Conservation (phyloP, 2,888 invertebrate genomes). For the Phasia obesa region DNA sequence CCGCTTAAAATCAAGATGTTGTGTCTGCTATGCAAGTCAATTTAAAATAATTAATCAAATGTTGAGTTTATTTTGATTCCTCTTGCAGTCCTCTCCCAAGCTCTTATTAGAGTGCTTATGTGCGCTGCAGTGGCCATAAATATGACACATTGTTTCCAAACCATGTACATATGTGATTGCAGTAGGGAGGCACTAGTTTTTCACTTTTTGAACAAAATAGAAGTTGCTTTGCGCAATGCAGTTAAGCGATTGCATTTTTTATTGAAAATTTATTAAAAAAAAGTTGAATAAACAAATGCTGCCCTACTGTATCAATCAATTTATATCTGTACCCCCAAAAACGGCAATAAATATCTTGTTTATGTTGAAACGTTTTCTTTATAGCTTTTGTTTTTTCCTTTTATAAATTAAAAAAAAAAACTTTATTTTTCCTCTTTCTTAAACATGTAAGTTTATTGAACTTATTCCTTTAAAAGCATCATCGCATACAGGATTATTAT, state of each 20-base stretch:
- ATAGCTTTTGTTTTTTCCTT: slow-evolving; percentile 9
- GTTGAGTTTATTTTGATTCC: slow-evolving; percentile 30
- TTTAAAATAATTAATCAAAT: slow-evolving; percentile 66
- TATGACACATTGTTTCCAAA: slow-evolving; percentile 50
- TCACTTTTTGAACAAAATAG: background rate
- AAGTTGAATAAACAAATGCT: background rate
- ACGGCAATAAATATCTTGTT: slow-evolving; percentile 46
- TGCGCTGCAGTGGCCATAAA: slow-evolving; percentile 5
- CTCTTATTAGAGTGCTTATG: background rate
- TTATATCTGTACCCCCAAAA: slow-evolving; percentile 41
- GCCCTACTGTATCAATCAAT: slow-evolving; percentile 46
- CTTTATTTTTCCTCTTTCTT: slow-evolving; percentile 21
- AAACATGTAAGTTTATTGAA: slow-evolving; percentile 62
- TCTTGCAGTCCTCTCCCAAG: background rate
- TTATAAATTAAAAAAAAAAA: background rate
- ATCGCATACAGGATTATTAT: slow-evolving; percentile 58
- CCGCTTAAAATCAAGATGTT: slow-evolving; percentile 60
- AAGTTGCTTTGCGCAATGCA: background rate
- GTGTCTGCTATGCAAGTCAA: slow-evolving; percentile 43
- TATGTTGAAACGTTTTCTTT: slow-evolving; percentile 55
- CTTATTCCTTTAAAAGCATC: slow-evolving; percentile 48
- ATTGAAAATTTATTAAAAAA: no score
- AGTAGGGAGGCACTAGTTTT: background rate
- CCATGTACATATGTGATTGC: background rate
- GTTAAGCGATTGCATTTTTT: background rate